phyloP scores from a whole-genome alignment of 2,113 vertebrate species.

The Hippocampus guttulatus region DNA sequence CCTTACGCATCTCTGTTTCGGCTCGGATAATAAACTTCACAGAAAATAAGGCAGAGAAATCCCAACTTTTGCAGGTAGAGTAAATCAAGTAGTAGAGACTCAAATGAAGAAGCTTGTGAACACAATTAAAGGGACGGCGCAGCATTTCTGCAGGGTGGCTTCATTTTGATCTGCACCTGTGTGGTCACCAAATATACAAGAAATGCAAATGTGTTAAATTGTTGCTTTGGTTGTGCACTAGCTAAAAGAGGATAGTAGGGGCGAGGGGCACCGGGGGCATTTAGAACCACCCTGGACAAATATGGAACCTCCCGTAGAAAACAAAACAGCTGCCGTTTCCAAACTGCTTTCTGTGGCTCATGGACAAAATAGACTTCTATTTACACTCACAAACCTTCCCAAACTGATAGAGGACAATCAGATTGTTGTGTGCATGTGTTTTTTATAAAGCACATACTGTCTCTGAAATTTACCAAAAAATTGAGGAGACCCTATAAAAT shows the following conservation, averaged over 20 bases:
- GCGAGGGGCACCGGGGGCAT: slow-evolving; percentile 33
- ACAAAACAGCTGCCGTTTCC: slow-evolving; percentile 84
- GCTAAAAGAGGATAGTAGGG: slow-evolving; percentile 31
- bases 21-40: background rate
- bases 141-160: slow-evolving; percentile 58
- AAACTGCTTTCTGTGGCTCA: slow-evolving; percentile 83
- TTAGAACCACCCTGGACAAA: slow-evolving; percentile 58
- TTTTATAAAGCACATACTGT: slow-evolving; percentile 57
- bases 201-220: slow-evolving; percentile 32
- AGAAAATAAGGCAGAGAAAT: background rate
- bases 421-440: slow-evolving; percentile 33
- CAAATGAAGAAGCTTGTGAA: slow-evolving; percentile 54
- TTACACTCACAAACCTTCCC: slow-evolving; percentile 84
- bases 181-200: slow-evolving; percentile 29
- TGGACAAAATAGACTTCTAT: slow-evolving; percentile 80
- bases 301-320: slow-evolving; percentile 50
- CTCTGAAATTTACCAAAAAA: slow-evolving; percentile 57
- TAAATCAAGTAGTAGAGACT: slow-evolving; percentile 44
- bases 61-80: slow-evolving; percentile 33
- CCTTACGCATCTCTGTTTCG: background rate
- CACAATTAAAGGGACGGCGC: slow-evolving; percentile 51
- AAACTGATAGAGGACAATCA: slow-evolving; percentile 58
- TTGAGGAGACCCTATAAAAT: slow-evolving; percentile 51
- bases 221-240: slow-evolving; percentile 65
- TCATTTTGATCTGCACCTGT: slow-evolving; percentile 25